A percentile compares a stretch with the other conserved stretches of the same genome.
These are phyloP conservation scores for Invenusta paracnida DNA, from an alignment of 2,888 invertebrate species.

Conservation along the genomic window DNA sequence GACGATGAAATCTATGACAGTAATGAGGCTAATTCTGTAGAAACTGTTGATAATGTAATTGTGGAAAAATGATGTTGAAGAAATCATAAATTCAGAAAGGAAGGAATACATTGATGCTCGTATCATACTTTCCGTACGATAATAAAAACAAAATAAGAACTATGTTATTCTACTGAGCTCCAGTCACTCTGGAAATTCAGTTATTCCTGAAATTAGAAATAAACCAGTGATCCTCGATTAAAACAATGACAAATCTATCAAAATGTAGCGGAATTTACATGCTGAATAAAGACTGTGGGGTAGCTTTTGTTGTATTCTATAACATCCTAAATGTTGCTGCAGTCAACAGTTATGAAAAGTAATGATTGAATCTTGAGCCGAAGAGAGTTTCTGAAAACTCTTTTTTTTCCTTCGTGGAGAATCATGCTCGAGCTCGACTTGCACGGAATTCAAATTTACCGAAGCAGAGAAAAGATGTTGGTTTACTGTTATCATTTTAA, in stretches of 20 bases:
- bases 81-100: neutral
- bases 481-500: neutral
- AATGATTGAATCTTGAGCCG: neutral
- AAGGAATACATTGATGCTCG: neutral
- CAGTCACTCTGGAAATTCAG: neutral
- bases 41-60: neutral
- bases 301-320: constrained; percentile 19
- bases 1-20: neutral
- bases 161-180: constrained; percentile 15
- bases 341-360: neutral
- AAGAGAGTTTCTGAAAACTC: neutral
- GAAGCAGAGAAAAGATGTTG: neutral
- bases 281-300: constrained; percentile 6
- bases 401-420: neutral
- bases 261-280: constrained; percentile 3
- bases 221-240: constrained; percentile 27
- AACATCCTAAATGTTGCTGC: constrained; percentile 11
- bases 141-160: too few relatives aligned
- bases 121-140: neutral
- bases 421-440: neutral
- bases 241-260: constrained; percentile 7
- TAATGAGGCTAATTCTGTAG: neutral
- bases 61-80: neutral
- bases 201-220: neutral
- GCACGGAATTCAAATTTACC: neutral